Percentiles rank a stretch among this genome's conserved stretches.
Evolutionary conservation across 2,797 vertebrate species (phyloP).

Genomic region (Pempheris klunzingeri): DNA sequence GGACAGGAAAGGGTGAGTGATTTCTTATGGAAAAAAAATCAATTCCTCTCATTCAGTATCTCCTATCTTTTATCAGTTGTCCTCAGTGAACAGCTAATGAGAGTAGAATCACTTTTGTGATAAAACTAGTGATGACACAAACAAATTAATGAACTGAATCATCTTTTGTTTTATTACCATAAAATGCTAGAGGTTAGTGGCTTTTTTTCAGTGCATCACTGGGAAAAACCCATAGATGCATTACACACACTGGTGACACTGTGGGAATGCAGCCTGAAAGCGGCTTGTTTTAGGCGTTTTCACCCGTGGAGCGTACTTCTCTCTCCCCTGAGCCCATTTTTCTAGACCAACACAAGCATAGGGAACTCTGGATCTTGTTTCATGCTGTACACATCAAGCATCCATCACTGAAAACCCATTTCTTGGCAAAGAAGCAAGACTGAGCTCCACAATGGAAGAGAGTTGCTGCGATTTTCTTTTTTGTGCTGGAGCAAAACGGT

Average conservation of each 20-base stretch:
- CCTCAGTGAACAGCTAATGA: slow-evolving; percentile 29
- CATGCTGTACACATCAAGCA: slow-evolving; percentile 51
- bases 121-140: not conserved
- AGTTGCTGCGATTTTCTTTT: slow-evolving; percentile 41
- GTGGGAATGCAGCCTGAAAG: not conserved
- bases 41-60: slow-evolving; percentile 28
- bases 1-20: slow-evolving; percentile 43
- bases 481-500: slow-evolving; percentile 61
- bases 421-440: slow-evolving; percentile 39
- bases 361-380: slow-evolving; percentile 25
- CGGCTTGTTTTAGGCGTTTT: not conserved
- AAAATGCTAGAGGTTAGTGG: not conserved
- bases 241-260: not conserved
- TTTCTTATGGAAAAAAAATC: slow-evolving; percentile 39
- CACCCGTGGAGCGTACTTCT: not conserved
- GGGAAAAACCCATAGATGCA: slow-evolving; percentile 9
- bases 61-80: slow-evolving; percentile 22
- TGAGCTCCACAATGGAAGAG: slow-evolving; percentile 48
- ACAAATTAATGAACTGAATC: not conserved
- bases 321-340: not conserved
- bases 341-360: slow-evolving; percentile 22
- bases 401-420: slow-evolving; percentile 51
- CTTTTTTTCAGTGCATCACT: not conserved
- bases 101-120: not conserved
- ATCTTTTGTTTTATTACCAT: not conserved